Percentiles rank a stretch among this genome's conserved stretches.
phyloP scores from a whole-genome alignment of 2,888 invertebrate species.

The Eupithecia pulchellata region DNA sequence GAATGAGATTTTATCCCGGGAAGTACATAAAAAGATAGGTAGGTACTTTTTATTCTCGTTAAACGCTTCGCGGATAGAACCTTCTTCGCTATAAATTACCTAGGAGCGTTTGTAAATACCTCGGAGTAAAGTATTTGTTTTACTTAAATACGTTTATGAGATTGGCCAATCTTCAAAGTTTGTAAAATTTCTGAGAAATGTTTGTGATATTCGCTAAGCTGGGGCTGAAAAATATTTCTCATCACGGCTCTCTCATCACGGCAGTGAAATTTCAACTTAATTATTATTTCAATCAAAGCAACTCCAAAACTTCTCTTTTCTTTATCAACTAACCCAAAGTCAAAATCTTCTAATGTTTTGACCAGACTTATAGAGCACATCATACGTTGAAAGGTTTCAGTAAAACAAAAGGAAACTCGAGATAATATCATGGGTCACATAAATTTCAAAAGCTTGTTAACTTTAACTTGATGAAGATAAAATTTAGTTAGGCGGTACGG shows the following conservation, averaged over 20 bases:
- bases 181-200: neutral
- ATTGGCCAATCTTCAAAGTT: neutral
- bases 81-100: neutral
- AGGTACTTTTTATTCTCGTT: neutral
- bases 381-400: neutral
- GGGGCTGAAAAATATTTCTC: no score
- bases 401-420: neutral
- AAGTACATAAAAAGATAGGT: neutral
- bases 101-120: neutral
- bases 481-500: neutral
- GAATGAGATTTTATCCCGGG: neutral
- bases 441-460: constrained; percentile 17
- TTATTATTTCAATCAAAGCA: neutral
- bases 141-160: neutral
- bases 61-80: neutral
- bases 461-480: constrained; percentile 25
- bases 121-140: neutral
- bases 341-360: neutral
- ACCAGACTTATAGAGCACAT: neutral
- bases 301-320: neutral
- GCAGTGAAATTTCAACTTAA: neutral
- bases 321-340: neutral
- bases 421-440: neutral
- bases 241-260: no score
- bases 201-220: neutral